Evolutionary conservation across 2,888 invertebrate genomes (phyloP).

Genomic region (Apotomis capreana): DNA sequence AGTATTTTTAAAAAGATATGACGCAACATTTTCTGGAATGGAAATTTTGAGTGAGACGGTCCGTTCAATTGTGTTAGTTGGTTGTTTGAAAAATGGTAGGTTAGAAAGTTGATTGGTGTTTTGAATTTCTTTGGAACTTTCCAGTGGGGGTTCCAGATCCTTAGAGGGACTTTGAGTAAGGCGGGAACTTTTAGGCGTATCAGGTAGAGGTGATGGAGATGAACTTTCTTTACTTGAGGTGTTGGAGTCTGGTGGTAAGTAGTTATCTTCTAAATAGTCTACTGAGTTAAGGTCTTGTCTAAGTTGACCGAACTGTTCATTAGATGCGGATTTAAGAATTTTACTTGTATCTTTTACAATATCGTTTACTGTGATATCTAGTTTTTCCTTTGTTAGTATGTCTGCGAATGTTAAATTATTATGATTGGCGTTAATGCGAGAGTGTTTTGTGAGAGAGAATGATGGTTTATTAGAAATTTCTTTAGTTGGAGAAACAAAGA

Average conservation of each 20-base stretch:
- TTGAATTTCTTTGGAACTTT: slow-evolving; percentile 52
- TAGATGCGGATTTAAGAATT: slow-evolving; percentile 63
- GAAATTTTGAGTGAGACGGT: slow-evolving; percentile 78
- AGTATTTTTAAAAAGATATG: slow-evolving; percentile 67
- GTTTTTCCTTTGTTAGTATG: slow-evolving; percentile 72
- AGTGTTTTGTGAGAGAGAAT: slow-evolving; percentile 55
- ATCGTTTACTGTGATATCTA: slow-evolving; percentile 70
- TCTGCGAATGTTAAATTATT: slow-evolving; percentile 73
- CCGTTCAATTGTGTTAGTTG: slow-evolving; percentile 72
- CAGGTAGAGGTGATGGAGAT: slow-evolving; percentile 57
- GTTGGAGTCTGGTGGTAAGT: slow-evolving; percentile 53
- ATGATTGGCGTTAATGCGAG: slow-evolving; percentile 53
- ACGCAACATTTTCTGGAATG: slow-evolving; percentile 73
- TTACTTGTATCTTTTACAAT: slow-evolving; percentile 72
- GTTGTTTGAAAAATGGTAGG: slow-evolving; percentile 70
- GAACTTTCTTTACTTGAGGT: slow-evolving; percentile 65
- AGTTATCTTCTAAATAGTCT: slow-evolving; percentile 57
- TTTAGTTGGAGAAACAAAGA: slow-evolving; percentile 47
- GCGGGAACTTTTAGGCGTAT: slow-evolving; percentile 57
- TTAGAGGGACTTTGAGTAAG: slow-evolving; percentile 60
- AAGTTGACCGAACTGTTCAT: slow-evolving; percentile 57
- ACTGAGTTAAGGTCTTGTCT: slow-evolving; percentile 53
- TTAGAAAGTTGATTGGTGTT: slow-evolving; percentile 63
- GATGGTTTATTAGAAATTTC: slow-evolving; percentile 50
- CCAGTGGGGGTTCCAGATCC: slow-evolving; percentile 65